Conservation (phyloP, 2,797 vertebrate genomes). For the Sebastes iracundus region DNA sequence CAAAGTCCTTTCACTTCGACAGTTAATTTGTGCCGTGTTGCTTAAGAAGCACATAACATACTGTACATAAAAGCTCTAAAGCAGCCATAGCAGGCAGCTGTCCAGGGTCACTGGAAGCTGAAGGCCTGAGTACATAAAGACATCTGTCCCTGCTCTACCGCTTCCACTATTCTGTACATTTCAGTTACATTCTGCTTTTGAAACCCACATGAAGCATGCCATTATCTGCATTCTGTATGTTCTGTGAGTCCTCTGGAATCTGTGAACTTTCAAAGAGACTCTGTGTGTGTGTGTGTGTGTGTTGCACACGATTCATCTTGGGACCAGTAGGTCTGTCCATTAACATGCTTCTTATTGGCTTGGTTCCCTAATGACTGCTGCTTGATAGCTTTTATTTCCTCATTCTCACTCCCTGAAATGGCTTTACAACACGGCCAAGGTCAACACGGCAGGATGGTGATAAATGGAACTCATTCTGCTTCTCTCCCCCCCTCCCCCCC, state of each 20-base stretch:
- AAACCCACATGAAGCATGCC: neutral
- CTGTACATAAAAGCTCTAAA: neutral
- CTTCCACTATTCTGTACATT: neutral
- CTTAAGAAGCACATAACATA: neutral
- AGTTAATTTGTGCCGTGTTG: neutral
- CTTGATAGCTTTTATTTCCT: constrained; percentile 62
- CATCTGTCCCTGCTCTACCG: neutral
- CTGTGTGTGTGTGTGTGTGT: neutral
- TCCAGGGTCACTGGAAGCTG: neutral
- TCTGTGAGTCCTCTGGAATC: neutral
- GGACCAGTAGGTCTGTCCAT: constrained; percentile 19
- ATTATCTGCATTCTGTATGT: neutral
- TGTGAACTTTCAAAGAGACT: neutral
- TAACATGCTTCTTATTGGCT: constrained; percentile 51
- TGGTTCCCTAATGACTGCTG: constrained; percentile 43
- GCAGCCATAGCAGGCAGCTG: neutral
- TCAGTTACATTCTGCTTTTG: neutral
- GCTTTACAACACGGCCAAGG: constrained; percentile 60
- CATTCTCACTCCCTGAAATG: constrained; percentile 45
- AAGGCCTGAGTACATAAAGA: neutral
- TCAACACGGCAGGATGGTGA: constrained; percentile 46
- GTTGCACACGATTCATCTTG: neutral
- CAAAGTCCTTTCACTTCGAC: neutral
- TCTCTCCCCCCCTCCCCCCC: neutral
- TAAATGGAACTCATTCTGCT: constrained; percentile 43